These are phyloP conservation scores for Canis aureus DNA, from an alignment of 2,113 vertebrate genomes.

Conservation along the genomic window DNA sequence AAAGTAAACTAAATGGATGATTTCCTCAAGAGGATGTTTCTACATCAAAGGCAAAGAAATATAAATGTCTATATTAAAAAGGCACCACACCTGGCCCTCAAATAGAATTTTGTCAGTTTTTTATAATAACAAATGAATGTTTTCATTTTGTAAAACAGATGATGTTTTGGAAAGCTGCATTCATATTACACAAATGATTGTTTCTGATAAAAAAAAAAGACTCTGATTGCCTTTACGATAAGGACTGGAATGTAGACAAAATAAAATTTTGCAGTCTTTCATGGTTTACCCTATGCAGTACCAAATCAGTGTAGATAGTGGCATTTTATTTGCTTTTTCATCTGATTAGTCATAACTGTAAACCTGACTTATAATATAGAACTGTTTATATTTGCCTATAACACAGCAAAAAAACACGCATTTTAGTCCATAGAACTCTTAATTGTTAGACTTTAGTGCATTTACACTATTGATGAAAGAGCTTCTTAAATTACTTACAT, in stretches of 20 bases:
- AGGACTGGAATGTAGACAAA: not conserved
- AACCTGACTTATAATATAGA: constrained; percentile 8
- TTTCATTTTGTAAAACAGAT: constrained; percentile 35
- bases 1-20: constrained; percentile 34
- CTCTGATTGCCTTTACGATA: not conserved
- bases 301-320: not conserved
- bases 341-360: constrained; percentile 36
- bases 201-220: not conserved
- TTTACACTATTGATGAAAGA: not conserved
- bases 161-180: not conserved
- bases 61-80: constrained; percentile 51
- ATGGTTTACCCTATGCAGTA: not conserved
- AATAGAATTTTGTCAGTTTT: not conserved
- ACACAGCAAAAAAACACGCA: not conserved
- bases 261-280: not conserved
- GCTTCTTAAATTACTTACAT: not conserved
- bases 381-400: constrained; percentile 31
- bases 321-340: constrained; percentile 22
- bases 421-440: not conserved
- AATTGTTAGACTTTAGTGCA: not conserved
- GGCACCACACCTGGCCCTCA: not conserved
- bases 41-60: constrained; percentile 63
- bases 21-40: constrained; percentile 9
- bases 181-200: not conserved
- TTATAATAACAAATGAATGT: constrained; percentile 18